These are phyloP conservation scores for Noctua fimbriata DNA, from an alignment of 2,888 invertebrate genomes.

Conservation along the genomic window DNA sequence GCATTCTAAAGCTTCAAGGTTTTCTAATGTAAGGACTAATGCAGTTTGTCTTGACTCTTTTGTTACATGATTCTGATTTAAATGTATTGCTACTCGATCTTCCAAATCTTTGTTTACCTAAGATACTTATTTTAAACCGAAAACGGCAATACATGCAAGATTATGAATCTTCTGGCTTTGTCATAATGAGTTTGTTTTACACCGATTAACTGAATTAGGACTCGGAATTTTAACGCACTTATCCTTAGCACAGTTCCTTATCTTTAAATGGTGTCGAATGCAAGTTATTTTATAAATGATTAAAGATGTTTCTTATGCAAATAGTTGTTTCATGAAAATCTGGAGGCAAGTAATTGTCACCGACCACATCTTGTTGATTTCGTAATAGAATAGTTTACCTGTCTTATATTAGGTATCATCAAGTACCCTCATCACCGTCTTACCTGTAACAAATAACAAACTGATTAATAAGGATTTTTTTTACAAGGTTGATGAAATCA, in stretches of 20 bases:
- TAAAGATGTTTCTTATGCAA: too few species aligned
- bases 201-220: not conserved
- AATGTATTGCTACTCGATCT: constrained; percentile 1
- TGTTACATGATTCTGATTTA: constrained; percentile 25
- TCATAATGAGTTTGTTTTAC: not conserved
- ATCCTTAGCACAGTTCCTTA: not conserved
- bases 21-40: constrained; percentile 52
- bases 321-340: not conserved
- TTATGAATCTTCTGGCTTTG: not conserved
- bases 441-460: constrained; percentile 64
- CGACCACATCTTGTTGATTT: constrained; percentile 20
- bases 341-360: constrained; percentile 2
- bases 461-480: constrained; percentile 23
- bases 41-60: constrained; percentile 45
- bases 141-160: too few species aligned
- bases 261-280: not conserved
- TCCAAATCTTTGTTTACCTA: not conserved
- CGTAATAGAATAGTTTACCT: not conserved
- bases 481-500: constrained; percentile 28
- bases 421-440: constrained; percentile 22
- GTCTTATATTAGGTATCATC: constrained; percentile 3
- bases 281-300: not conserved
- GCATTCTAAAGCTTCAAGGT: constrained; percentile 67
- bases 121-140: not conserved
- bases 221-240: not conserved